Conservation (phyloP, 2,797 vertebrate species). For the Sebastolobus altivelis region DNA sequence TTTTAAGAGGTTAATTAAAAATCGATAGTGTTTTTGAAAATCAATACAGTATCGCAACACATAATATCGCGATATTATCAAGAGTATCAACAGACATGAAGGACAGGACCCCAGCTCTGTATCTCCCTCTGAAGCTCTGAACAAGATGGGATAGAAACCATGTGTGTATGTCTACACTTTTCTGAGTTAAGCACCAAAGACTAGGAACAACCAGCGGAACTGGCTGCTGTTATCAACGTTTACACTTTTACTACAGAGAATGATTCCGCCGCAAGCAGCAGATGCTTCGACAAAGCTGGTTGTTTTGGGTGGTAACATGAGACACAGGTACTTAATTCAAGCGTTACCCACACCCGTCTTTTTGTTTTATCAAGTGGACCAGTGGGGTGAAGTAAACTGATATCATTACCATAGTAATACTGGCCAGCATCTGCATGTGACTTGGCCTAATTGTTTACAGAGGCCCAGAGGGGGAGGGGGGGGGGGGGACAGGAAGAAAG, state of each 20-base stretch:
- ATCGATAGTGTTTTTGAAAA: too few relatives aligned
- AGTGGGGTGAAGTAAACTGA: slow-evolving; percentile 17
- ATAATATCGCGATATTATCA: too few relatives aligned
- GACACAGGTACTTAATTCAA: slow-evolving; percentile 14
- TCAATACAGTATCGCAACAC: too few relatives aligned
- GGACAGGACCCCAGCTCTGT: neutral
- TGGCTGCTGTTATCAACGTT: neutral
- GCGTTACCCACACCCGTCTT: neutral
- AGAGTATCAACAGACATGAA: neutral
- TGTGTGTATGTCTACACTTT: neutral
- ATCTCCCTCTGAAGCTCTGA: neutral
- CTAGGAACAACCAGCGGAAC: slow-evolving; percentile 23
- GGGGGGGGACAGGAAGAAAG: slow-evolving; percentile 8
- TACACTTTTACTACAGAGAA: neutral
- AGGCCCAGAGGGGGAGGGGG: slow-evolving; percentile 10
- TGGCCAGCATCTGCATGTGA: slow-evolving; percentile 22
- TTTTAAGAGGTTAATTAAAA: too few relatives aligned
- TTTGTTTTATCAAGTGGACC: neutral
- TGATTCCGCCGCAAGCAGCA: neutral
- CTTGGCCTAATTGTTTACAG: slow-evolving; percentile 37
- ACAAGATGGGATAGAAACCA: neutral
- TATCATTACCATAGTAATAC: slow-evolving; percentile 37
- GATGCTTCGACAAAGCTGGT: neutral
- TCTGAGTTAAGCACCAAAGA: neutral
- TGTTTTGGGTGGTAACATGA: slow-evolving; percentile 15